These are phyloP conservation scores for Naso thynnoides DNA, from an alignment of 2,797 vertebrate genomes.

Conservation along the genomic window DNA sequence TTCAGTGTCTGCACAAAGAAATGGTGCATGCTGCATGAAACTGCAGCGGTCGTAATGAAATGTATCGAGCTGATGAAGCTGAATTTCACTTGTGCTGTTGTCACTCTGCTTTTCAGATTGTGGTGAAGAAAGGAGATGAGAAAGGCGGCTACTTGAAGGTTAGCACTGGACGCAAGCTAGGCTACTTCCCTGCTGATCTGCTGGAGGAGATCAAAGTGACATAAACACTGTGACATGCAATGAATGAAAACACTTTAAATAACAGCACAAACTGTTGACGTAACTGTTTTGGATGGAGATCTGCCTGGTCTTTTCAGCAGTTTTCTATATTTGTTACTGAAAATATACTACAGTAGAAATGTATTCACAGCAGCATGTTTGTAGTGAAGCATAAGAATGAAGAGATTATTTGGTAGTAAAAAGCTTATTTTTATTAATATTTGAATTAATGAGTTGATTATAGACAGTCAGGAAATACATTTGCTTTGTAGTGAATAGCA, in stretches of 20 bases:
- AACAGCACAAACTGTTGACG: background rate
- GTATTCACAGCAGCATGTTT: slow-evolving; percentile 14
- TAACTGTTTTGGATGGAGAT: background rate
- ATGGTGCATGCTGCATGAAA: background rate
- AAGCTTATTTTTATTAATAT: background rate
- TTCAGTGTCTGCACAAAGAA: background rate
- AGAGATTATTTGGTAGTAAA: background rate
- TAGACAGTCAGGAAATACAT: background rate
- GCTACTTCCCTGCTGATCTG: slow-evolving; percentile 93
- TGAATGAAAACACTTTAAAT: slow-evolving; percentile 33
- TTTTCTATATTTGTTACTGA: slow-evolving; percentile 4
- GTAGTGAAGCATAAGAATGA: background rate
- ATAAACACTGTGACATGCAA: slow-evolving; percentile 37
- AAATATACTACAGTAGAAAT: background rate
- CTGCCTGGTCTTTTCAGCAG: background rate
- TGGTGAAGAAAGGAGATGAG: slow-evolving; percentile 88
- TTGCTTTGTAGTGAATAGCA: slow-evolving; percentile 16
- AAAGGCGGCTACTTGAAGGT: slow-evolving; percentile 89
- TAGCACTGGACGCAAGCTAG: slow-evolving; percentile 96
- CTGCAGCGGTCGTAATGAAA: background rate
- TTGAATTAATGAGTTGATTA: background rate
- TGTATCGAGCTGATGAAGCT: background rate
- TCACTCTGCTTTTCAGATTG: slow-evolving; percentile 69
- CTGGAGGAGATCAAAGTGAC: slow-evolving; percentile 89
- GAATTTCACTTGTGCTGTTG: background rate